These are phyloP conservation scores for Dioctria linearis DNA, from an alignment of 2,888 invertebrate species.

Conservation along the genomic window DNA sequence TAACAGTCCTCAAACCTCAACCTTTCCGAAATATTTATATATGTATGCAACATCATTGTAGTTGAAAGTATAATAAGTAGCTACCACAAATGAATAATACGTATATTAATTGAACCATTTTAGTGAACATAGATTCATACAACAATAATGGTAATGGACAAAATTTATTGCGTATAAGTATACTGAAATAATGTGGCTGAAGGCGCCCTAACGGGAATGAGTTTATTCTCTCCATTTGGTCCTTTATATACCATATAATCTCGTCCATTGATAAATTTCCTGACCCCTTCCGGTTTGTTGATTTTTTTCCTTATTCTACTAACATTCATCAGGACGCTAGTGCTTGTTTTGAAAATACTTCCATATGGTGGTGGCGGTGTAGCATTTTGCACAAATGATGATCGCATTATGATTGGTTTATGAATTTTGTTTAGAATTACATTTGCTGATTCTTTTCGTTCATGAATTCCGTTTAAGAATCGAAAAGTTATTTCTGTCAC, in stretches of 20 bases:
- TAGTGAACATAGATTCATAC: too few relatives aligned
- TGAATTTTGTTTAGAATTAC: neutral
- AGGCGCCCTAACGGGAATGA: constrained; percentile 82
- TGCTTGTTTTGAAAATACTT: constrained; percentile 65
- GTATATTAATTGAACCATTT: too few relatives aligned
- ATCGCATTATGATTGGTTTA: neutral
- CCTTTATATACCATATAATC: constrained; percentile 81
- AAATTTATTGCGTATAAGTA: constrained; percentile 68
- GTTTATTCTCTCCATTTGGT: constrained; percentile 76
- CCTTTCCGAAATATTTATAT: too few relatives aligned
- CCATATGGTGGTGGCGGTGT: constrained; percentile 80
- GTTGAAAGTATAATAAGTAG: too few relatives aligned
- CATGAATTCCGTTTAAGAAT: constrained; percentile 63
- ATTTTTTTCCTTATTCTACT: neutral
- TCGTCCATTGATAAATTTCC: constrained; percentile 80
- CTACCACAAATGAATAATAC: too few relatives aligned
- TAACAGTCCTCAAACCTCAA: too few relatives aligned
- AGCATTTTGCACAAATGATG: constrained; percentile 60
- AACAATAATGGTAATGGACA: too few relatives aligned
- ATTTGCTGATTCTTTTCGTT: neutral
- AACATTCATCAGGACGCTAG: constrained; percentile 50
- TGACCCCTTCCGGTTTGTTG: constrained; percentile 66
- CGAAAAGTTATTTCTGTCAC: constrained; percentile 75
- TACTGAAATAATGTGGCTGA: constrained; percentile 84
- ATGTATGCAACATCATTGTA: too few relatives aligned